Percentiles rank a stretch among this genome's conserved stretches.
phyloP scores from a whole-genome alignment of 2,797 vertebrate species.

The Yasuhikotakia modesta region DNA sequence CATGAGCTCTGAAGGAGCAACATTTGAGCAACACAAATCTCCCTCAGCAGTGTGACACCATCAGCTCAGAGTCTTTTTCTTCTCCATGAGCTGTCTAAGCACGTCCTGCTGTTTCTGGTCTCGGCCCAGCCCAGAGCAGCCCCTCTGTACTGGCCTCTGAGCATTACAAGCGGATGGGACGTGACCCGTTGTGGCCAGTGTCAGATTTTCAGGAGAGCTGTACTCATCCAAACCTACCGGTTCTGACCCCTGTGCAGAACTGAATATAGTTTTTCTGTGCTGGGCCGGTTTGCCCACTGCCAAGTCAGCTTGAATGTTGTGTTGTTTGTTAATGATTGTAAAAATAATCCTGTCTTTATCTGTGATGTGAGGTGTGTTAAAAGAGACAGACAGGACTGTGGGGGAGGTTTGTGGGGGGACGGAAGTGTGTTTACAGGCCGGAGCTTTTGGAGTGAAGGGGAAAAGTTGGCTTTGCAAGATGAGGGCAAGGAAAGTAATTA shows the following conservation, averaged over 20 bases:
- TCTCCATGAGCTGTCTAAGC: slow-evolving; percentile 15
- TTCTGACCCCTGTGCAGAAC: slow-evolving; percentile 12
- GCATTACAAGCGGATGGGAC: slow-evolving; percentile 39
- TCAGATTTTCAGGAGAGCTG: slow-evolving; percentile 20
- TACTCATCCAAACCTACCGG: not conserved
- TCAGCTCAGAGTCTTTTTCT: not conserved
- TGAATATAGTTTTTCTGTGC: slow-evolving; percentile 38
- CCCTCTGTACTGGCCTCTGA: slow-evolving; percentile 20
- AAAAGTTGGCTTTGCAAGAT: slow-evolving; percentile 32
- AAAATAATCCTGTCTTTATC: slow-evolving; percentile 32
- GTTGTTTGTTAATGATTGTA: slow-evolving; percentile 48
- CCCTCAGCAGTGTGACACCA: too few relatives aligned
- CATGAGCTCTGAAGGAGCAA: too few relatives aligned
- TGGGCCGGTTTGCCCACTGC: slow-evolving; percentile 11
- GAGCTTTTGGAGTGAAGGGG: not conserved
- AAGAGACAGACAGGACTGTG: slow-evolving; percentile 37
- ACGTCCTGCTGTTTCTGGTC: slow-evolving; percentile 1
- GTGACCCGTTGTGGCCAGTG: slow-evolving; percentile 14
- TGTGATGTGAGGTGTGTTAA: slow-evolving; percentile 35
- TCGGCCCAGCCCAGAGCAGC: slow-evolving; percentile 19
- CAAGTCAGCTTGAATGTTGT: slow-evolving; percentile 37
- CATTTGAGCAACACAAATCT: too few relatives aligned
- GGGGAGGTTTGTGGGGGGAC: slow-evolving; percentile 17
- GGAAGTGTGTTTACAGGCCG: slow-evolving; percentile 31
- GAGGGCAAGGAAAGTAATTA: slow-evolving; percentile 45